Conservation (phyloP, 2,113 vertebrate species). For the Myotis lucifugus region DNA sequence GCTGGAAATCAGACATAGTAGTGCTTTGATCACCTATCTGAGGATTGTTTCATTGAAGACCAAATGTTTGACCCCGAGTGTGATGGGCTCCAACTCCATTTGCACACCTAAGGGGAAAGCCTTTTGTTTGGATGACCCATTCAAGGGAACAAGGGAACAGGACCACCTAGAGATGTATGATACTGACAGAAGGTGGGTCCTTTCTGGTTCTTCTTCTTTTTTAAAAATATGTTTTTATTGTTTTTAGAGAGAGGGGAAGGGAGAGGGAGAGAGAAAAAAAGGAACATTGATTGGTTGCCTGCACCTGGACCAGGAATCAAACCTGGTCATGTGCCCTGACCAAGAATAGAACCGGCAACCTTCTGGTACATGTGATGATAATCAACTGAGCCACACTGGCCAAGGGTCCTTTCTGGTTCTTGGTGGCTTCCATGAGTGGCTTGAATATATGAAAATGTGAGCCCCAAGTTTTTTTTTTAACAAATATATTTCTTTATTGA, state of each 20-base stretch:
- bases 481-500: too few species aligned
- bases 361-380: too few species aligned
- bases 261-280: too few species aligned
- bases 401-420: neutral
- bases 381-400: too few species aligned
- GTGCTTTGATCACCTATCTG: neutral
- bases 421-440: neutral
- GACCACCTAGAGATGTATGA: neutral
- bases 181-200: neutral
- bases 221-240: too few species aligned
- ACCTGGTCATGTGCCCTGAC: too few species aligned
- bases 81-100: neutral
- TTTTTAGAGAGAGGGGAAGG: too few species aligned
- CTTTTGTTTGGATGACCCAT: neutral
- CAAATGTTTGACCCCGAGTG: neutral
- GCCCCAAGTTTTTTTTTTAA: too few species aligned
- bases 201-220: neutral
- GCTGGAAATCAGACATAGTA: neutral
- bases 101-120: neutral
- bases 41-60: neutral
- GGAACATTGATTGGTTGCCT: too few species aligned
- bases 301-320: too few species aligned
- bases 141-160: neutral
- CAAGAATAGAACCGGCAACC: too few species aligned
- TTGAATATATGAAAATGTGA: neutral